These are phyloP conservation scores for Epinotia demarniana DNA, from an alignment of 2,888 invertebrate genomes.

Conservation along the genomic window DNA sequence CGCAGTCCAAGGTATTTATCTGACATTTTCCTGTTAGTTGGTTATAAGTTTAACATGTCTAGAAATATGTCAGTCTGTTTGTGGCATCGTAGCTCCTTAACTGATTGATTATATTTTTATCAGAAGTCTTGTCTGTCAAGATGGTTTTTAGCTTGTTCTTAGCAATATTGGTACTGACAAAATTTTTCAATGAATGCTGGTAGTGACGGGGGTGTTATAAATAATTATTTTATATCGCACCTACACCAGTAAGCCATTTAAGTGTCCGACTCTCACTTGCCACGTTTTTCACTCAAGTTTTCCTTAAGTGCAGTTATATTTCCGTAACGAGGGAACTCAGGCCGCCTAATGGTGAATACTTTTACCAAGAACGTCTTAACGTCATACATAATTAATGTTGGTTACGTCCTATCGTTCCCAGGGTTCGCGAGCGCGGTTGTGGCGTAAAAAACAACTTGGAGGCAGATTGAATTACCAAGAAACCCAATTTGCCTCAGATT, in stretches of 20 bases:
- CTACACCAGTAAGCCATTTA: neutral
- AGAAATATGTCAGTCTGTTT: too few species aligned
- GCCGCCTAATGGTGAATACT: constrained; percentile 1
- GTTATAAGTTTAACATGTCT: too few species aligned
- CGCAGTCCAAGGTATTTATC: too few species aligned
- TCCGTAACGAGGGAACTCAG: constrained; percentile 37
- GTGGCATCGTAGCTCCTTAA: too few species aligned
- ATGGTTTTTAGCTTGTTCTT: too few species aligned
- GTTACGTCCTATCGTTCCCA: neutral
- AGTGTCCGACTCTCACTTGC: neutral
- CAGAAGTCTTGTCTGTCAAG: too few species aligned
- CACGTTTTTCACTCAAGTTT: constrained; percentile 21
- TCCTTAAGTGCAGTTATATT: constrained; percentile 36
- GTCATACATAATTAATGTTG: neutral
- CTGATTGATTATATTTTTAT: too few species aligned
- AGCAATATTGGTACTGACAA: too few species aligned
- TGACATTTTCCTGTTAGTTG: too few species aligned
- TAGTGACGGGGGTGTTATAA: too few species aligned
- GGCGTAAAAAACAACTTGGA: constrained; percentile 34
- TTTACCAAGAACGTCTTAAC: neutral
- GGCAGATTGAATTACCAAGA: constrained; percentile 33
- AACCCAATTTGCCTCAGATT: constrained; percentile 38
- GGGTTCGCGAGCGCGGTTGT: constrained; percentile 11
- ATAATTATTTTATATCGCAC: too few species aligned
- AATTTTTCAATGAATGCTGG: too few species aligned